These are phyloP conservation scores for Ommatoiulus sabulosus DNA, from an alignment of 2,888 invertebrate genomes.

Conservation along the genomic window DNA sequence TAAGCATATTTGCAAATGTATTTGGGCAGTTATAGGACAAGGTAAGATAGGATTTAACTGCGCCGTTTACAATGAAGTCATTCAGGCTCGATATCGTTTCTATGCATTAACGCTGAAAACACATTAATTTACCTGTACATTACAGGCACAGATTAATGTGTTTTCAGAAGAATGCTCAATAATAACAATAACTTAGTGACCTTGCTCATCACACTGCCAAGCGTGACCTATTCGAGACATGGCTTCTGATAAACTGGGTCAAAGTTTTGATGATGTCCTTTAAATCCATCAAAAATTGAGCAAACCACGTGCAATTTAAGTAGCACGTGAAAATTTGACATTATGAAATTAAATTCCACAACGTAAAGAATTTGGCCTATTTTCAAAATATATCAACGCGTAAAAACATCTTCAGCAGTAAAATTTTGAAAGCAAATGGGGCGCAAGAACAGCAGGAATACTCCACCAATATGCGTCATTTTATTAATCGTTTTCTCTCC, in stretches of 20 bases:
- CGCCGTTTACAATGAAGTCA: neutral
- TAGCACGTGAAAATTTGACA: conserved; percentile 7
- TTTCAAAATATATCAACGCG: neutral
- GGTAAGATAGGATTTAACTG: neutral
- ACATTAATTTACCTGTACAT: neutral
- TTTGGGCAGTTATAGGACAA: no score
- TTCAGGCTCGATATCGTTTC: neutral
- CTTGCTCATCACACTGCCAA: neutral
- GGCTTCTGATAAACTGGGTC: neutral
- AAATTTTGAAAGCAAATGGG: neutral
- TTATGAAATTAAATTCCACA: neutral
- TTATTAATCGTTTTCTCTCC: neutral
- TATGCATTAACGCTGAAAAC: neutral
- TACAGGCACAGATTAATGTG: neutral
- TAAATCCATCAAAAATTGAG: neutral
- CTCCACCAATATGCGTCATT: neutral
- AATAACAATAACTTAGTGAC: neutral
- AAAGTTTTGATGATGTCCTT: neutral
- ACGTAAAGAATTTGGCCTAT: neutral
- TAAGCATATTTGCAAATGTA: neutral
- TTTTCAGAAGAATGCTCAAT: neutral
- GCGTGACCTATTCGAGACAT: neutral
- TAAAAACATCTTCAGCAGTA: neutral
- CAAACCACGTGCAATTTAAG: neutral
- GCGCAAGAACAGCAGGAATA: neutral